Base-by-base conservation (phyloP, 2,113 vertebrate genomes). In the Stigmatopora argus region DNA sequence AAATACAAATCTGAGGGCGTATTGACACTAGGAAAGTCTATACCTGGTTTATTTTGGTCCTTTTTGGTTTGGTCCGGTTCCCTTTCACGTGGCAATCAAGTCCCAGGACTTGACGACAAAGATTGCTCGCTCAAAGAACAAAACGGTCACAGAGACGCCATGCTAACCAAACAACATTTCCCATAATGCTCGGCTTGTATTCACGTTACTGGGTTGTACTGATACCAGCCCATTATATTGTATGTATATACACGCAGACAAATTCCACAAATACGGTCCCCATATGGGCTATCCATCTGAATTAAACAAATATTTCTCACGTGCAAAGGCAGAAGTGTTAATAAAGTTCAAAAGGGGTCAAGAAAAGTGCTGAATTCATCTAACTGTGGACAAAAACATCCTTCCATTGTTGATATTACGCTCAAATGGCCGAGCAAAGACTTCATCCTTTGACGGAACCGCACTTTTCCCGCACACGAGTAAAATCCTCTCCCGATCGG, bases 401-500 rank as follows among this genome's bases (percentile, higher is more conserved):
- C 49, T 31, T 62, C 57, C 21, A 13, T 18, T 60, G 61, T 46
- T 2, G 19, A 67, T 60, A 64, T 52, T 31, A 35, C 31, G 26
- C 60, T 59, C 14, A 58, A 59, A 67, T 47, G 9, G 47, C 10
- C n/a, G 18, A 35, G 61, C 63, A n/a, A 44, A 45, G 66, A 13
- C 65, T 73, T 64, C 15, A 31, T 48, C 48, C 52, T 44, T 61
- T 57, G 51, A 52, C 14, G 12, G 31, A 13, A 17, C 21, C 3
- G 13, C 1, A 63, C 59, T 72, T 69, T 65, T 71, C 58, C n/a
- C 18, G 57, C 75, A 59, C 56, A 38, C 66, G 70, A 31, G 66
- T 75, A 77, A 52, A 78, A 67, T 83, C 73, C 72, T 41, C 70
- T 51, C 65, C 56, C 62, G 71, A 78, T 23, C 67, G 73, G 79